Conservation (phyloP, 2,113 vertebrate species). For the Sialia sialis region DNA sequence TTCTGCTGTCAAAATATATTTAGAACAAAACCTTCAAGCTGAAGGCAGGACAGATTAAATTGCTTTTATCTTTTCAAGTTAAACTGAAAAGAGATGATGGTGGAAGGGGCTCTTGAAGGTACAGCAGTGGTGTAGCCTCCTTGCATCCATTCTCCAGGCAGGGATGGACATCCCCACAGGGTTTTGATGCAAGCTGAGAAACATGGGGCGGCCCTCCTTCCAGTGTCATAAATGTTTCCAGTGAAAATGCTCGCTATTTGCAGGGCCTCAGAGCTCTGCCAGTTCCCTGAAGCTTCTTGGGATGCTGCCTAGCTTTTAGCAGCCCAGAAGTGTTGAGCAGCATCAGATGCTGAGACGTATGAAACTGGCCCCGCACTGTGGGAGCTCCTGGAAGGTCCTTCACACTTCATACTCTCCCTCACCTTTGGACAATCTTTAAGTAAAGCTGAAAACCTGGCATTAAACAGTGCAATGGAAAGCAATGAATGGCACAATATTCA, state of each 20-base stretch:
- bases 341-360: neutral
- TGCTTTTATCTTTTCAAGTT: conserved; percentile 27
- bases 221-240: neutral
- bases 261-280: neutral
- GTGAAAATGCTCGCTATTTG: neutral
- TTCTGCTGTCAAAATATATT: conserved; percentile 56
- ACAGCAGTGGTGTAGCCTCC: neutral
- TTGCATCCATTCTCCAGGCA: rapidly evolving
- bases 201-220: neutral
- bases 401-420: neutral
- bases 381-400: neutral
- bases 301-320: neutral
- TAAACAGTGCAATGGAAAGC: neutral
- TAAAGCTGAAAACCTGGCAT: neutral
- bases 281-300: neutral
- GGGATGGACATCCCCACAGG: neutral
- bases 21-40: conserved; percentile 17
- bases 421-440: neutral
- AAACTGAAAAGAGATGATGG: neutral
- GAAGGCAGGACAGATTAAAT: conserved; percentile 29
- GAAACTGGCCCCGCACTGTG: neutral
- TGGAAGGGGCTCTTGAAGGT: neutral
- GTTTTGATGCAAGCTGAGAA: neutral
- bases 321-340: neutral
- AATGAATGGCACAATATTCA: neutral